Evolutionary conservation across 2,113 vertebrate species (phyloP).

Genomic region (Microtus pennsylvanicus): DNA sequence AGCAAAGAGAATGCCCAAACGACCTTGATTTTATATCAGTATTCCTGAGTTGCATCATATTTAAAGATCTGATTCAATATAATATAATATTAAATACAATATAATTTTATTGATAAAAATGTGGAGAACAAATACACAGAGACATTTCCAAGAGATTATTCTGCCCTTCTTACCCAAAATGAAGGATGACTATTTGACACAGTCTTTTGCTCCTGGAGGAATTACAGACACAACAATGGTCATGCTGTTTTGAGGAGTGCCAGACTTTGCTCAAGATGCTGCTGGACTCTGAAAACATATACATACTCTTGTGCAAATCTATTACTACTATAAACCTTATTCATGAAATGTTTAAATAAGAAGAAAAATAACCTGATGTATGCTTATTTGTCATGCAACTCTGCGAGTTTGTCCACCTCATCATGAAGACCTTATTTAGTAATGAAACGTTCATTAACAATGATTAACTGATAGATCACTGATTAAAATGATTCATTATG

Average conservation of each 20-base stretch:
- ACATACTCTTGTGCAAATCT: background rate
- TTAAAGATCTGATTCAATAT: background rate
- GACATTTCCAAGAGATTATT: background rate
- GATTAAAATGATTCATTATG: slow-evolving; percentile 81
- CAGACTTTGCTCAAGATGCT: background rate
- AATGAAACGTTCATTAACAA: slow-evolving; percentile 79
- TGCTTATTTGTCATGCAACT: slow-evolving; percentile 74
- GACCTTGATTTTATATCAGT: background rate
- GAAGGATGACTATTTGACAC: background rate
- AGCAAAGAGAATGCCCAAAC: background rate
- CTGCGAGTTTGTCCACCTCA: slow-evolving; percentile 76
- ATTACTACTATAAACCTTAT: background rate
- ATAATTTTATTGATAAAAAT: background rate
- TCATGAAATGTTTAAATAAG: slow-evolving; percentile 10
- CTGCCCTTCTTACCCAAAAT: background rate
- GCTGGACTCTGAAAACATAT: background rate
- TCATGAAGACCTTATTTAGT: slow-evolving; percentile 78
- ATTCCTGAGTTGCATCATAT: background rate
- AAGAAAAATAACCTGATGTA: background rate
- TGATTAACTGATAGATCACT: slow-evolving; percentile 82
- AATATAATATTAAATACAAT: background rate
- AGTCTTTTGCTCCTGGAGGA: background rate
- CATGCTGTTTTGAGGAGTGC: background rate
- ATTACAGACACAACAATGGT: background rate
- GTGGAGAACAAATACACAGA: background rate